These are phyloP conservation scores for Acropora tenuis DNA, from an alignment of 64 coral and sea anemone species.

Conservation along the genomic window DNA sequence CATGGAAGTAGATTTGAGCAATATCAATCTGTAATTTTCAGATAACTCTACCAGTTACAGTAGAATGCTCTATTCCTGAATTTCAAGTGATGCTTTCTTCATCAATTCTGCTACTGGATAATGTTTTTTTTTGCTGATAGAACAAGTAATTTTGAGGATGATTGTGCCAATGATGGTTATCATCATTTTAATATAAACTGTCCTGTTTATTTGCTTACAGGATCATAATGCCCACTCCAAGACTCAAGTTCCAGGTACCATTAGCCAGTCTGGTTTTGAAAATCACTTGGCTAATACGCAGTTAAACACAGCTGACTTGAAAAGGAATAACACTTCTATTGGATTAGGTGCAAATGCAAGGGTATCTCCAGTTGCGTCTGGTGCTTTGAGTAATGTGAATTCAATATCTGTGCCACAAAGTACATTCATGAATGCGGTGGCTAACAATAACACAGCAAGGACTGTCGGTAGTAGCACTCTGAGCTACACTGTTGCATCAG, in stretches of 20 bases:
- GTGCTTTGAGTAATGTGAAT: background rate
- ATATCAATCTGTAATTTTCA: no score
- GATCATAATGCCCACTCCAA: background rate
- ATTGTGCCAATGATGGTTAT: background rate
- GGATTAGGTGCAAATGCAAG: background rate
- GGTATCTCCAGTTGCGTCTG: background rate
- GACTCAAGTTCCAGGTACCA: background rate
- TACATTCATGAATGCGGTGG: constrained; percentile 34
- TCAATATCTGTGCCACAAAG: background rate
- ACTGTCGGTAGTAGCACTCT: background rate
- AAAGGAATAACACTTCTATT: background rate
- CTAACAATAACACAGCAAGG: constrained; percentile 18
- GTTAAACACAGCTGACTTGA: constrained; percentile 4
- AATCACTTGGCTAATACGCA: background rate
- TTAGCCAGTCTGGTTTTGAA: background rate
- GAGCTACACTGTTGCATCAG: constrained; percentile 5
- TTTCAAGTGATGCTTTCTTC: no score
- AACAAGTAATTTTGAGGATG: background rate
- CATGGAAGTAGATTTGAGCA: no score
- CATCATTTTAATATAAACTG: background rate
- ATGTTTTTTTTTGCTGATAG: no score
- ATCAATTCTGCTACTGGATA: no score
- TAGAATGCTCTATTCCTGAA: no score
- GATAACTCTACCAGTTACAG: no score
- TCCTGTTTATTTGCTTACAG: background rate